Evolutionary conservation across 2,113 vertebrate species (phyloP).

Genomic region (Carollia perspicillata): DNA sequence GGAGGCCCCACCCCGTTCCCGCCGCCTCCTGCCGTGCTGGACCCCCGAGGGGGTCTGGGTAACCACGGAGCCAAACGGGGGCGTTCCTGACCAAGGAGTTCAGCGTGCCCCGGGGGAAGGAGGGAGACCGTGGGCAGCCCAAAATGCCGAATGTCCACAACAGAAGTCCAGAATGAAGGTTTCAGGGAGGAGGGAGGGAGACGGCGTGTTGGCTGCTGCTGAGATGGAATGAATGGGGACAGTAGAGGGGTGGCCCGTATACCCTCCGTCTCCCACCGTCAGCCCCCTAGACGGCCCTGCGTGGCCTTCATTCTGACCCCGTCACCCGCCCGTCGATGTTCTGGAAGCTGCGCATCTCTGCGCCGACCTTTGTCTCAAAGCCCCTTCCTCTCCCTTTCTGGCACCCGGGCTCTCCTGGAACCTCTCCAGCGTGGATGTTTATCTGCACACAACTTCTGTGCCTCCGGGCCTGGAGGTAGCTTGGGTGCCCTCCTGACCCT

Average conservation of each 20-base stretch:
- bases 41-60: constrained; percentile 76
- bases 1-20: constrained; percentile 74
- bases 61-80: constrained; percentile 73
- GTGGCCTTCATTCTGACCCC: neutral
- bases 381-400: too few relatives aligned
- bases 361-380: neutral
- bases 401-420: neutral
- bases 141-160: neutral
- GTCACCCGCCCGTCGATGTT: fast-evolving
- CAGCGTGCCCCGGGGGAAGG: constrained; percentile 65
- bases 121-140: constrained; percentile 77
- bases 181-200: neutral
- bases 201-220: neutral
- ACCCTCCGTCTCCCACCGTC: neutral
- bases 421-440: neutral
- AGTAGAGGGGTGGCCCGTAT: neutral
- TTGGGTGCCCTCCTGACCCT: neutral
- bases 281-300: fast-evolving
- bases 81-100: constrained; percentile 80
- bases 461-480: neutral
- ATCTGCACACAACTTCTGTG: neutral
- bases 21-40: constrained; percentile 74
- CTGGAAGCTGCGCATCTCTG: neutral
- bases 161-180: neutral
- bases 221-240: neutral